Evolutionary conservation across 2,797 vertebrate genomes (phyloP), one percentile per base, ranked within the genome.

Genomic region (Psittacula echo): DNA sequence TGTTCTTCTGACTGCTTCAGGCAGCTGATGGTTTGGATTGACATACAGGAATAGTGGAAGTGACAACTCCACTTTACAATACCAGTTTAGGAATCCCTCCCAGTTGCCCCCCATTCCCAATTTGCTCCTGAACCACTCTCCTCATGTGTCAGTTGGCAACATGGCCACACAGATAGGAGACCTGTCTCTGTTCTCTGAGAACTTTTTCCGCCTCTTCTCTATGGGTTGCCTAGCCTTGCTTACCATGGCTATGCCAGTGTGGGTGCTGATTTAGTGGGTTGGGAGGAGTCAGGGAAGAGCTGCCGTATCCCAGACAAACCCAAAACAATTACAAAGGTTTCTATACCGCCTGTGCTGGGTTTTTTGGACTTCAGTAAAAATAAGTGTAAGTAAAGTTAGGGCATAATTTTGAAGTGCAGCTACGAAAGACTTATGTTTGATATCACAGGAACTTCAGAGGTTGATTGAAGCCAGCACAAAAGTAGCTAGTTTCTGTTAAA

Each of bases 1-100:
- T 78, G 42, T 56, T 89, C 39, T 81, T 90, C 64, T 74, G 67
- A 61, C 29, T 65, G 7, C 41, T 91, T 83, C 71, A 67, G 56
- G 51, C 75, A 87, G 37, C 24, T 77, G 23, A 45, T 74, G 26
- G 37, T 83, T 89, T 92, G 75, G 47, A 64, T 15, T 80, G 58
- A 39, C 48, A 74, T 53, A 45, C 65, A 18, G 30, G 29, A 87
- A 56, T 26, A 64, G 20, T 68, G 48, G 24, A 92, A 87, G 22
- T 73, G 8, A 23, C 29, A 85, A 29, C 21, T 13, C 62, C 2
- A 2, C 75, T 89, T 85, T 85, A 80, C 92, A 92, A 77, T 27
- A 48, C 29, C 39, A 15, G 4, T 82, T 77, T 50, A 83, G 47
- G 58, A 42, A 48, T 54, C 30, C 20, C 17, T 73, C 39, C 26